Percentiles rank a stretch among this genome's conserved stretches.
phyloP scores from a whole-genome alignment of 1,140 invertebrate species.

The Campoletis sonorensis region DNA sequence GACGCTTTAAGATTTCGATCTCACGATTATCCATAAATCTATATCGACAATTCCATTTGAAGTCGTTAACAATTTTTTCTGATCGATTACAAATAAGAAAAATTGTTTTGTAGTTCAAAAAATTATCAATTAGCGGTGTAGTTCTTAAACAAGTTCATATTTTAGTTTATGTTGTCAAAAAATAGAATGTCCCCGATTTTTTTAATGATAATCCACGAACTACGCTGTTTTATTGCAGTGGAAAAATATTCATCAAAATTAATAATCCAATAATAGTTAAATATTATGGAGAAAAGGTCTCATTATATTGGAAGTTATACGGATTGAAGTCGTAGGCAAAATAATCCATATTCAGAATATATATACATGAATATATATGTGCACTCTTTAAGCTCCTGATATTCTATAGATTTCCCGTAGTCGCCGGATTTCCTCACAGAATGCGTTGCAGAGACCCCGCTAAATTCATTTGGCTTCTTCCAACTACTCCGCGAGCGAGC shows the following conservation, averaged over 20 bases:
- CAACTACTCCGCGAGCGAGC: conserved; percentile 58
- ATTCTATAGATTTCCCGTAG: conserved; percentile 70
- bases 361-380: not conserved
- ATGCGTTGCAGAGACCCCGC: conserved; percentile 53
- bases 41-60: not conserved
- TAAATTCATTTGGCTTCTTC: conserved; percentile 75
- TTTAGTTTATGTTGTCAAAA: no score
- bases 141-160: no score
- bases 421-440: conserved; percentile 71
- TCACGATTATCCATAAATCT: not conserved
- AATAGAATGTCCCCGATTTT: no score
- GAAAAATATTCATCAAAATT: no score
- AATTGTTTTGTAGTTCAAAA: not conserved
- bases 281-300: not conserved
- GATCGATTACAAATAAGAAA: not conserved
- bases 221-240: no score
- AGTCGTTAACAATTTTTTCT: not conserved
- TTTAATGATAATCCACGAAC: no score
- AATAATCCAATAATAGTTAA: no score
- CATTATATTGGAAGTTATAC: not conserved
- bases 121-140: not conserved
- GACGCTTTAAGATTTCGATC: no score
- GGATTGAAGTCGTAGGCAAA: not conserved
- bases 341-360: not conserved
- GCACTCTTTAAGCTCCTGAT: conserved; percentile 65